A percentile compares a stretch with the other conserved stretches of the same genome.
Conservation (phyloP, 2,888 invertebrate species). For the Drosophila silvestris region DNA sequence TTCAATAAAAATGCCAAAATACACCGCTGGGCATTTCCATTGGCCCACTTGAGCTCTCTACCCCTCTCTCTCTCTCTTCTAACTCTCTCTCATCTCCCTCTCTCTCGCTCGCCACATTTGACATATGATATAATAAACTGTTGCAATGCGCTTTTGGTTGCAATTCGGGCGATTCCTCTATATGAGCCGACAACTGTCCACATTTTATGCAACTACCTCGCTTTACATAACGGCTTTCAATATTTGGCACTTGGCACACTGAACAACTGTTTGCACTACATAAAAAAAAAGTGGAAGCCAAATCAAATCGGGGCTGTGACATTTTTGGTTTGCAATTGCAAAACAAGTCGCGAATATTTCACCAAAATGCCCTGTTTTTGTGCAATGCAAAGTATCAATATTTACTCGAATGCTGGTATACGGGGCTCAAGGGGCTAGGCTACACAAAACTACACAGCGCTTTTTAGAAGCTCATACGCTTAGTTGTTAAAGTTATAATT, state of each 20-base stretch:
- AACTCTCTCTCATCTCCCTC: too few relatives aligned
- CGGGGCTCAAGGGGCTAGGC: background rate
- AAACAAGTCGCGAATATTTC: constrained; percentile 32
- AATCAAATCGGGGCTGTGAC: constrained; percentile 29
- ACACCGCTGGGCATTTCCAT: constrained; percentile 22
- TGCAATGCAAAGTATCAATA: constrained; percentile 8
- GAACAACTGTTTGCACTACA: constrained; percentile 9
- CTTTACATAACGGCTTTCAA: constrained; percentile 52
- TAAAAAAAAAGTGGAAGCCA: background rate
- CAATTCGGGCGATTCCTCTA: constrained; percentile 29
- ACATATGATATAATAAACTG: constrained; percentile 58
- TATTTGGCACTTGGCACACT: constrained; percentile 22
- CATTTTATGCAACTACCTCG: constrained; percentile 39
- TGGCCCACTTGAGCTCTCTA: constrained; percentile 13
- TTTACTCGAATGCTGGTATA: constrained; percentile 3
- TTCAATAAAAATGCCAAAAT: constrained; percentile 50
- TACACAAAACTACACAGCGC: background rate
- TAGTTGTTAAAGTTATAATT: background rate
- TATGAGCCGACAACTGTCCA: constrained; percentile 9
- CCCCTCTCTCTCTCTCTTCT: background rate
- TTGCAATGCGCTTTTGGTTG: constrained; percentile 46
- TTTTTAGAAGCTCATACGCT: background rate
- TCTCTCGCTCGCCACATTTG: background rate
- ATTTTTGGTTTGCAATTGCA: constrained; percentile 29
- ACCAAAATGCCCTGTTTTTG: constrained; percentile 23